These are phyloP conservation scores for Lasioglossum villosulum DNA, from an alignment of 2,888 invertebrate genomes.

Conservation along the genomic window DNA sequence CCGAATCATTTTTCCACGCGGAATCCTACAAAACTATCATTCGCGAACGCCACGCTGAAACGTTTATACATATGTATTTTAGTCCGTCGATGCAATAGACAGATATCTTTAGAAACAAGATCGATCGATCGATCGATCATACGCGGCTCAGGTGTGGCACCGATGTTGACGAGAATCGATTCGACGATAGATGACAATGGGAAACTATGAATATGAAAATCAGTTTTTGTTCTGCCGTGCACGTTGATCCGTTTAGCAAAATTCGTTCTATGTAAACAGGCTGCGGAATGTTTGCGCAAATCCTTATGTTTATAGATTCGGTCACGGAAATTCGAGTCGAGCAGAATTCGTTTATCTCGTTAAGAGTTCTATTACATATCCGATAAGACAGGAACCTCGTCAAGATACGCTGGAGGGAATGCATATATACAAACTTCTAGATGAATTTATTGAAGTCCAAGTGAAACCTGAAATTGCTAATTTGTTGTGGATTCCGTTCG, in stretches of 20 bases:
- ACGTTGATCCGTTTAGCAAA: not conserved
- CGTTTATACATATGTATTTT: not conserved
- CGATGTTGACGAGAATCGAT: constrained; percentile 5
- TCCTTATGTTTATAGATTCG: not conserved
- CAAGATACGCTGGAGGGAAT: not conserved
- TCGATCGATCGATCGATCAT: constrained; percentile 28
- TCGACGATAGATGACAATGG: not conserved
- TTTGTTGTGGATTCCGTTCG: not conserved
- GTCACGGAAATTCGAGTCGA: not conserved
- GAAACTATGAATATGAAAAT: constrained; percentile 10
- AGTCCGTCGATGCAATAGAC: constrained; percentile 2
- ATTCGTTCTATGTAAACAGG: not conserved
- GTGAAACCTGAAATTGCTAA: not conserved
- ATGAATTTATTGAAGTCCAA: not conserved
- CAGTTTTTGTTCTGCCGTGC: not conserved
- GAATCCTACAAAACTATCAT: not conserved
- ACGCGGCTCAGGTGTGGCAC: not conserved
- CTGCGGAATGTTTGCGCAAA: not conserved
- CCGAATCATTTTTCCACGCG: not conserved
- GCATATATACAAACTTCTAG: not conserved
- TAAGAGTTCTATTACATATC: not conserved
- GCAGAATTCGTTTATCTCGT: not conserved
- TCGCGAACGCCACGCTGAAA: not conserved
- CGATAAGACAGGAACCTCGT: not conserved
- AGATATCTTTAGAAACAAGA: constrained; percentile 37